Percentiles rank a stretch among this genome's conserved stretches.
phyloP scores from a whole-genome alignment of 2,113 vertebrate genomes.

The Calonectris borealis region DNA sequence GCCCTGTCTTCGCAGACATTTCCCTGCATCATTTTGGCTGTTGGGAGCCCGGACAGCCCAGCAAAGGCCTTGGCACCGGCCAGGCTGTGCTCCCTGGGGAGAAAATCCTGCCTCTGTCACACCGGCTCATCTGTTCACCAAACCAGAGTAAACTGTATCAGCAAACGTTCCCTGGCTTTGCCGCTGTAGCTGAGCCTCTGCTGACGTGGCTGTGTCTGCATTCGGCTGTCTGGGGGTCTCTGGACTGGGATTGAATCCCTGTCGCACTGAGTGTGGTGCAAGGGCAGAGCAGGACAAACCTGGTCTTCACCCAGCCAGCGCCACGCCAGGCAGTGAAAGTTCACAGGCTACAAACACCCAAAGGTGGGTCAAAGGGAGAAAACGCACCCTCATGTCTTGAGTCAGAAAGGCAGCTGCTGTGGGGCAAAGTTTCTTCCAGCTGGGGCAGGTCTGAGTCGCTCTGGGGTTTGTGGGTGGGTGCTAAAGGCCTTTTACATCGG shows the following conservation, averaged over 20 bases:
- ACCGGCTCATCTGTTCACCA: neutral
- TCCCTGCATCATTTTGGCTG: accelerated
- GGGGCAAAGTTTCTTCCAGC: neutral
- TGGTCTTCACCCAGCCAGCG: neutral
- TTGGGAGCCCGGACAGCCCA: neutral
- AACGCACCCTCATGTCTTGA: neutral
- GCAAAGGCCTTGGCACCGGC: no score
- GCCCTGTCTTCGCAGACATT: accelerated
- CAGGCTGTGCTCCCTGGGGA: neutral
- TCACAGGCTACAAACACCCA: neutral
- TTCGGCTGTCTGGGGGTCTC: neutral
- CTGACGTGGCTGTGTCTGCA: neutral
- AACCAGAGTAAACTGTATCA: neutral
- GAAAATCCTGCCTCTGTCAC: neutral
- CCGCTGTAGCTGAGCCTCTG: neutral
- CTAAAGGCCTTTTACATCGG: neutral
- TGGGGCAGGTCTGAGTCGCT: neutral
- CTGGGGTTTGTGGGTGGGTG: neutral
- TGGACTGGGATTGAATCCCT: accelerated
- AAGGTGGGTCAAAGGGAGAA: neutral
- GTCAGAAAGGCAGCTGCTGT: neutral
- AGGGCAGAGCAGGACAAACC: neutral
- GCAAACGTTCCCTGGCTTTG: neutral
- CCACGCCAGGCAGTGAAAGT: neutral
- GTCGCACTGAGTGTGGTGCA: accelerated